Evolutionary conservation across 2,888 invertebrate species (phyloP).

Genomic region (Sericinus montela): DNA sequence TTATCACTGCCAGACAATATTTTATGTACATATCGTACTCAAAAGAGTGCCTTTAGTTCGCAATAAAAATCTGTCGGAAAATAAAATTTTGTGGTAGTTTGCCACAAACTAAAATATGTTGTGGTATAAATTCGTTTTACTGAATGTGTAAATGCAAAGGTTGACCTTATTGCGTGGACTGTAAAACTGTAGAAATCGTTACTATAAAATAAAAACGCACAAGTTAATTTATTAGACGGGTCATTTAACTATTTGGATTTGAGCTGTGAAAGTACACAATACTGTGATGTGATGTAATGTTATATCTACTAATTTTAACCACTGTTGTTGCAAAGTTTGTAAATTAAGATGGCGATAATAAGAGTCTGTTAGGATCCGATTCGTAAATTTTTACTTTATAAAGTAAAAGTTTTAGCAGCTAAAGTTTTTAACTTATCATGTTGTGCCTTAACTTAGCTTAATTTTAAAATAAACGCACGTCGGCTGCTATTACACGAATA

Average conservation of each 20-base stretch:
- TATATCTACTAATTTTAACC: conserved; percentile 3
- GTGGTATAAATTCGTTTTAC: too few relatives aligned
- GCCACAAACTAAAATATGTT: too few relatives aligned
- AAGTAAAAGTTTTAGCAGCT: background rate
- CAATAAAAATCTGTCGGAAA: too few relatives aligned
- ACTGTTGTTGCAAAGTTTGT: background rate
- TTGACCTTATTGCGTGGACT: too few relatives aligned
- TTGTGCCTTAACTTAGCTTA: conserved; percentile 12
- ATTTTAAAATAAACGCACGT: background rate
- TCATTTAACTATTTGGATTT: conserved; percentile 1
- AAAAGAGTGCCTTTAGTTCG: too few relatives aligned
- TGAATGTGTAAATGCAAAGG: too few relatives aligned
- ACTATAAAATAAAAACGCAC: conserved; percentile 14
- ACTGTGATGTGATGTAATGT: conserved; percentile 19
- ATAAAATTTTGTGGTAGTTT: too few relatives aligned
- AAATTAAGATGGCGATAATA: too few relatives aligned
- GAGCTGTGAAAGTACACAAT: conserved; percentile 16
- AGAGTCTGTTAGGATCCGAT: background rate
- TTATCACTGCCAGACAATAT: too few relatives aligned
- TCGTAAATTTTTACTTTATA: background rate
- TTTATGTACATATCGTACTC: too few relatives aligned
- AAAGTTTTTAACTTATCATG: too few relatives aligned
- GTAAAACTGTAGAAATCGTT: too few relatives aligned
- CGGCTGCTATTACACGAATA: conserved; percentile 13
- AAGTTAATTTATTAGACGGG: conserved; percentile 12